A percentile compares a stretch with the other conserved stretches of the same genome.
These are phyloP conservation scores for Limnephilus lunatus DNA, from an alignment of 2,888 invertebrate genomes.

Conservation along the genomic window DNA sequence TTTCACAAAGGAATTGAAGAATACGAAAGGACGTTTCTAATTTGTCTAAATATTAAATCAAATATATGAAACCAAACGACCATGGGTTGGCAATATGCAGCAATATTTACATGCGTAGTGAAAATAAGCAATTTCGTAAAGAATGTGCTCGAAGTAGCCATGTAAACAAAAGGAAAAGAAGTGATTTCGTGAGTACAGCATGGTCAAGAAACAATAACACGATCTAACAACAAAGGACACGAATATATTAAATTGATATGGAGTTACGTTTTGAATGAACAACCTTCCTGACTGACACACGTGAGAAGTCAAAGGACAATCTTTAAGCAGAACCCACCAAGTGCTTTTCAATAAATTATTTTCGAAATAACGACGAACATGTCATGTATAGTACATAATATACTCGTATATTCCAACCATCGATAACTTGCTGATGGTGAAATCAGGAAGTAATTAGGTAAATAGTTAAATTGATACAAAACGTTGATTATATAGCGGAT, in stretches of 20 bases:
- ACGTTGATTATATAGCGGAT: background rate
- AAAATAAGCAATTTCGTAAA: background rate
- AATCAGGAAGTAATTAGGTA: background rate
- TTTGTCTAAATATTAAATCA: background rate
- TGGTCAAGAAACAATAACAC: background rate
- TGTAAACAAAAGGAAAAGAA: background rate
- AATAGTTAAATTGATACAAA: background rate
- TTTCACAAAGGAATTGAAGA: background rate
- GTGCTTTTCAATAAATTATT: background rate
- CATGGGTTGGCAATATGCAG: background rate
- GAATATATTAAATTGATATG: background rate
- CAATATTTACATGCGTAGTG: background rate
- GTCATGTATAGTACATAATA: too few relatives aligned
- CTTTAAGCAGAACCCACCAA: background rate
- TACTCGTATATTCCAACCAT: background rate
- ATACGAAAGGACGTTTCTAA: background rate
- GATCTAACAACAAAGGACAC: background rate
- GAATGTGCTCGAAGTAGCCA: background rate
- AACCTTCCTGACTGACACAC: background rate
- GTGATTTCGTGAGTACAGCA: background rate
- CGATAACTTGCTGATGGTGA: background rate
- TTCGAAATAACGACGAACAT: background rate
- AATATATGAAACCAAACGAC: background rate
- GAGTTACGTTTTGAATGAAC: background rate
- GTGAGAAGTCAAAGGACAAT: background rate